Evolutionary conservation across 2,113 vertebrate species (phyloP).

Genomic region (Hippocampus guttulatus): DNA sequence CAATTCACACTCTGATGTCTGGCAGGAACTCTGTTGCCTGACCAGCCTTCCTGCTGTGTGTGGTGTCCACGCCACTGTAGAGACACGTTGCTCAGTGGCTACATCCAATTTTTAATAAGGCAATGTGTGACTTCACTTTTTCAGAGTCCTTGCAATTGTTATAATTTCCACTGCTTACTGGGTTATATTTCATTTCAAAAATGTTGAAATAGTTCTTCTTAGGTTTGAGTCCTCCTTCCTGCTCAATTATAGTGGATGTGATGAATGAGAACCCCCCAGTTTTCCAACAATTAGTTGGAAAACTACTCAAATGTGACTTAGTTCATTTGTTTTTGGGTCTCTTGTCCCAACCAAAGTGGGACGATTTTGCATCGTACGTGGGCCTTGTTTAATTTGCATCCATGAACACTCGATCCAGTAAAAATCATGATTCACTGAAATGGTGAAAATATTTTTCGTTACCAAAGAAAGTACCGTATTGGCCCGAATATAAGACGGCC

Average conservation of each 20-base stretch:
- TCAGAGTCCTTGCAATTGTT: conserved; percentile 16
- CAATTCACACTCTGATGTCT: conserved; percentile 38
- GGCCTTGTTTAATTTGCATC: too few species aligned
- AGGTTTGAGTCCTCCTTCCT: not conserved
- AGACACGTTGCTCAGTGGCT: conserved; percentile 33
- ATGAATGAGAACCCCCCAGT: too few species aligned
- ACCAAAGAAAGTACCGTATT: too few species aligned
- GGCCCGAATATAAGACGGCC: too few species aligned
- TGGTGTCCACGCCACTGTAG: conserved; percentile 38
- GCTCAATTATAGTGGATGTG: too few species aligned
- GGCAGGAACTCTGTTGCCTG: conserved; percentile 45
- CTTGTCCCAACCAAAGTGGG: not conserved
- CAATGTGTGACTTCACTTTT: conserved; percentile 23
- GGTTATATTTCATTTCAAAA: not conserved
- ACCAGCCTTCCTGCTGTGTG: conserved; percentile 51
- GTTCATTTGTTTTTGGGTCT: not conserved
- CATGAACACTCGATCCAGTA: too few species aligned
- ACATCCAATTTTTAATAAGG: conserved; percentile 29
- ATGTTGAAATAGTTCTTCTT: not conserved
- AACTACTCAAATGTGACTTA: not conserved
- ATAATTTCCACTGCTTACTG: conserved; percentile 1
- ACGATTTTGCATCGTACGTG: too few species aligned
- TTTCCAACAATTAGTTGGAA: not conserved
- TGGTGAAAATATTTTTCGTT: not conserved
- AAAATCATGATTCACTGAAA: too few species aligned